Evolutionary conservation across 2,888 invertebrate genomes (phyloP), one percentile per base, ranked within the genome.

Genomic region (Tipula lateralis): DNA sequence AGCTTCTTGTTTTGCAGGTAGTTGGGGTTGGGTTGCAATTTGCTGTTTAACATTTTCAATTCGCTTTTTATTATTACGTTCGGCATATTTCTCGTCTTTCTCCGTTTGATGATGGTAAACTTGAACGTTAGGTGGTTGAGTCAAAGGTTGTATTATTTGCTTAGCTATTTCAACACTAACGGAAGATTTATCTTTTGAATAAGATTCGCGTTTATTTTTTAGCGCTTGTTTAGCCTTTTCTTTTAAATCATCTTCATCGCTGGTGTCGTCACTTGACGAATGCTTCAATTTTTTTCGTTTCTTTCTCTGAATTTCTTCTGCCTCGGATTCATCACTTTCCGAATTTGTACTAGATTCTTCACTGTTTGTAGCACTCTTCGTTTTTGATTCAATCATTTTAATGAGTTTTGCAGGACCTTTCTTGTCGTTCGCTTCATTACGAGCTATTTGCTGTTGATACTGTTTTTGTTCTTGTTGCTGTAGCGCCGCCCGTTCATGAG

Each of bases 301-400:
- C 86, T 87, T 88, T 85, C 86, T 90, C 88, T 88, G 91, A 86
- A 88, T 90, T 88, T 91, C 91, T 1, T 87, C 82, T 2, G 89
- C 85, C 0, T 91, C 91, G 0, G 86, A 91, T 83, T 91, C 92
- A 84, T 92, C 92, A 85, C 91, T 91, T 9, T 91, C 91, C 86
- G 89, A 91, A 85, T 85, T 85, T 34, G 81, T 85, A n/a, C 85
- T 85, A 44, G 86, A 85, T 80, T 92, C 92, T 86, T 92, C 90
- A n/a, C 88, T 89, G 2, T 89, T 90, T 13, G 87, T 29, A 50
- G 50, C 84, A 30, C 84, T 84, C 19, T 82, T 82, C 82, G 82
- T 29, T 82, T 82, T 82, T 0, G 30, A 16, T 82, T 82, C 30
- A 4, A 82, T 6, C n/a, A 24, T 24, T 24, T 66, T 66, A 24